Evolutionary conservation across 1,140 invertebrate species (phyloP).

Genomic region (Potamilus streckersoni): DNA sequence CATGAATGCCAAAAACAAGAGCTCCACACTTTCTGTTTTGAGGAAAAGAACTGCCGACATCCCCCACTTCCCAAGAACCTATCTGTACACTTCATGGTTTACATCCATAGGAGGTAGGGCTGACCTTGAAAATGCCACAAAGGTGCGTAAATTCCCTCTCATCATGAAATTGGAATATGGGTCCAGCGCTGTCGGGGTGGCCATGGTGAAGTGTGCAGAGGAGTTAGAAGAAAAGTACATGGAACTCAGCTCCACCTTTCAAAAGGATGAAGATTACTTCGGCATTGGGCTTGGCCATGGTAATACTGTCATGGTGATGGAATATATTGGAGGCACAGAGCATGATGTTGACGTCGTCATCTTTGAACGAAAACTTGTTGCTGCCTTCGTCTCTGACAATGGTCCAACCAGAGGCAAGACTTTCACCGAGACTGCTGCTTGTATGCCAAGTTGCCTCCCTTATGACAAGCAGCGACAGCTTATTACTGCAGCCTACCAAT

Average conservation of each 20-base stretch:
- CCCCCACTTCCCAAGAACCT: conserved; percentile 39
- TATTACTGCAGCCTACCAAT: conserved; percentile 43
- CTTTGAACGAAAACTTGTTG: conserved; percentile 38
- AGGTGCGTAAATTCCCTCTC: conserved; percentile 26
- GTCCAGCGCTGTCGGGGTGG: conserved; percentile 46
- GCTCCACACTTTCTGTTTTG: conserved; percentile 34
- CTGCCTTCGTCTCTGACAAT: conserved; percentile 51
- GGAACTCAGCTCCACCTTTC: conserved; percentile 18
- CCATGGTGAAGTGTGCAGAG: conserved; percentile 30
- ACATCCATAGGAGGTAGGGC: conserved; percentile 10
- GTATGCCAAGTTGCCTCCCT: conserved; percentile 37
- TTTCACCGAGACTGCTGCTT: conserved; percentile 38
- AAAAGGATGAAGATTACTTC: conserved; percentile 33
- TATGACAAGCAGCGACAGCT: conserved; percentile 41
- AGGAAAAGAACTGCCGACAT: conserved; percentile 24
- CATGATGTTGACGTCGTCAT: conserved; percentile 50
- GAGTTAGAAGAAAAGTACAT: conserved; percentile 26
- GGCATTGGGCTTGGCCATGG: conserved; percentile 45
- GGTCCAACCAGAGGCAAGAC: conserved; percentile 37
- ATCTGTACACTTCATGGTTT: conserved; percentile 30
- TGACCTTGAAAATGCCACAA: conserved; percentile 14
- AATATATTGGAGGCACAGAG: conserved; percentile 40
- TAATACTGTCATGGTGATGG: conserved; percentile 40
- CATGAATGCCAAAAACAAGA: conserved; percentile 44
- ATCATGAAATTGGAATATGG: conserved; percentile 49